Evolutionary conservation across 2,888 invertebrate genomes (phyloP), one percentile per base, ranked within the genome.

Genomic region (Pollenia angustigena): DNA sequence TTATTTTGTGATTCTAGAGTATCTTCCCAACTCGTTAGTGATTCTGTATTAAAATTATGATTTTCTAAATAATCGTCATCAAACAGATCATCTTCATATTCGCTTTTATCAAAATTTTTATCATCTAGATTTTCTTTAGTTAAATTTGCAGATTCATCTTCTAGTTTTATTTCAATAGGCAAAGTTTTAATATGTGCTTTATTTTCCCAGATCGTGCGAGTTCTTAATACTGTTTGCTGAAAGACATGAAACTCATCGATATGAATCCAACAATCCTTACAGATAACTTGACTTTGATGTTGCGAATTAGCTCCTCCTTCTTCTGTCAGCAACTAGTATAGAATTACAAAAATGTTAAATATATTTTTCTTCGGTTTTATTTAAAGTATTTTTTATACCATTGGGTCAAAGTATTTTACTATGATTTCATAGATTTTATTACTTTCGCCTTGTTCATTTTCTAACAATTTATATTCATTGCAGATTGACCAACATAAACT

Each of bases 331-430:
- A 87, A 46, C 84, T 87, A 32, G 60, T 42, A 66, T 32, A 74
- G 1, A 52, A 46, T 46, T 44, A n/a, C 23, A 11, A 16, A 8
- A 11, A 18, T 16, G 42, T 2, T n/a, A 46, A 58, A 50, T 60
- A 56, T 42, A 46, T n/a, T 14, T 44, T 23, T 54, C 32, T 32
- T 32, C 6, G 16, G 23, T 1, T 56, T 4, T n/a, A n/a, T n/a
- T 23, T 18, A 32, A 68, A 2, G 10, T 50, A 68, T 32, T 42
- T 81, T 23, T 23, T 7, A 80, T 81, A 87, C 87, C 76, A 87
- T 87, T 4, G 87, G 84, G 69, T 87, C 87, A 54, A 87, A 87
- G 74, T 87, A 87, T 81, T 87, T 87, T 1, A 87, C 87, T n/a
- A 84, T 84, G 11, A 78, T 81, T 69, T 87, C 87, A 69, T 87